Conservation (phyloP, 2,888 invertebrate genomes). For the Epistrophella euchroma region DNA sequence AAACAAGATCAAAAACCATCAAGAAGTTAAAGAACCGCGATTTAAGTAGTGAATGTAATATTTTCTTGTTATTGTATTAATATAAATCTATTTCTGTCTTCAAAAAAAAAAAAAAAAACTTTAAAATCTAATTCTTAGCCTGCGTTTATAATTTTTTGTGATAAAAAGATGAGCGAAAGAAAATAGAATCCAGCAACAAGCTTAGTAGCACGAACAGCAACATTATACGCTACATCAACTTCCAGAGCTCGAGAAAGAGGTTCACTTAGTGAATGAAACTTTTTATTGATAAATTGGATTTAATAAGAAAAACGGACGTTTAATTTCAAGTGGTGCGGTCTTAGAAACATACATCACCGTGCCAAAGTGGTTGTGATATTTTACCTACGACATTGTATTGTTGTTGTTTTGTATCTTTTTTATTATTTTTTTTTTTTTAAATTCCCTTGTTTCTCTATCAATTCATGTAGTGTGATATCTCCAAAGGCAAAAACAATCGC, state of each 20-base stretch:
- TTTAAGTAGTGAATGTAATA: conserved; percentile 19
- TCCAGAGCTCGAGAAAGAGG: conserved; percentile 72
- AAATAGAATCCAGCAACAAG: conserved; percentile 49
- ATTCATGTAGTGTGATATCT: conserved; percentile 22
- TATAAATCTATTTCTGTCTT: conserved; percentile 46
- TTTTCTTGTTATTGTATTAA: conserved; percentile 13
- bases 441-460: conserved; percentile 19
- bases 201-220: conserved; percentile 50
- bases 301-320: conserved; percentile 83
- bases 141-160: conserved; percentile 40
- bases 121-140: conserved; percentile 44
- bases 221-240: conserved; percentile 30
- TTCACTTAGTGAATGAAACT: conserved; percentile 80
- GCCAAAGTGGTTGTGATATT: conserved; percentile 61
- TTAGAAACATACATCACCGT: conserved; percentile 64
- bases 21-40: conserved; percentile 34
- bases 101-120: conserved; percentile 18
- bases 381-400: conserved; percentile 34
- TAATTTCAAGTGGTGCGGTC: conserved; percentile 81
- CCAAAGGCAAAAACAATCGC: conserved; percentile 22
- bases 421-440: not conserved
- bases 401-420: not conserved
- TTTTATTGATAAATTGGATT: conserved; percentile 84
- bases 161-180: conserved; percentile 47
- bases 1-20: conserved; percentile 14